Conservation (phyloP, 1,140 invertebrate genomes). For the Ditylenchus dipsaci region DNA sequence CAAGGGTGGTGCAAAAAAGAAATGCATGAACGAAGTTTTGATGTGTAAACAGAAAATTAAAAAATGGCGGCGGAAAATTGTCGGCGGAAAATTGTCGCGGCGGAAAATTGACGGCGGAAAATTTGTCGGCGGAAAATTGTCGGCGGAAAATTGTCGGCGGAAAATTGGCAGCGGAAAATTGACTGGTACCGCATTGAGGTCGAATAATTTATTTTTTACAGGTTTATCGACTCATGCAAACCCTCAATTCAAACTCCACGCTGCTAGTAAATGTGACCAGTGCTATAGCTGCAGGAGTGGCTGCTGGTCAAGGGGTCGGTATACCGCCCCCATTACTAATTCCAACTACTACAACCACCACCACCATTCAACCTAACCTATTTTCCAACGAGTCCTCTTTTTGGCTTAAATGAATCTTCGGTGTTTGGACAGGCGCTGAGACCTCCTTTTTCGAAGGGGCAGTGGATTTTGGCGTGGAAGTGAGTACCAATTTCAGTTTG, state of each 20-base stretch:
- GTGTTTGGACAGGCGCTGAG: conserved; percentile 1
- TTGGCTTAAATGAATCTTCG: background rate
- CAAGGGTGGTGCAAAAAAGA: too few species aligned
- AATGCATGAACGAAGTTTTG: too few species aligned
- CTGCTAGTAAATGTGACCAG: background rate
- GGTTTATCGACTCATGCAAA: background rate
- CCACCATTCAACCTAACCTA: background rate
- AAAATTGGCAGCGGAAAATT: too few species aligned
- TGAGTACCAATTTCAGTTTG: background rate
- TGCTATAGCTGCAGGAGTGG: background rate
- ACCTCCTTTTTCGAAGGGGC: background rate
- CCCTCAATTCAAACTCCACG: background rate
- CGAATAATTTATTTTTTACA: background rate
- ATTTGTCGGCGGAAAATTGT: too few species aligned
- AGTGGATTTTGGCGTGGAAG: background rate
- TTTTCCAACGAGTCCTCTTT: background rate
- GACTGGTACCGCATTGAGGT: too few species aligned
- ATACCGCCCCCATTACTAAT: background rate
- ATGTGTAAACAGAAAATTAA: too few species aligned
- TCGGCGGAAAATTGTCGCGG: too few species aligned
- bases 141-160: too few species aligned
- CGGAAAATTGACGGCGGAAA: too few species aligned
- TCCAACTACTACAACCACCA: background rate
- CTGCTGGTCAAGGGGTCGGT: too few species aligned
- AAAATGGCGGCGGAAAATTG: too few species aligned